Percentiles rank a stretch among this genome's conserved stretches.
phyloP scores from a whole-genome alignment of 2,113 vertebrate species.

The Alethe castanea region DNA sequence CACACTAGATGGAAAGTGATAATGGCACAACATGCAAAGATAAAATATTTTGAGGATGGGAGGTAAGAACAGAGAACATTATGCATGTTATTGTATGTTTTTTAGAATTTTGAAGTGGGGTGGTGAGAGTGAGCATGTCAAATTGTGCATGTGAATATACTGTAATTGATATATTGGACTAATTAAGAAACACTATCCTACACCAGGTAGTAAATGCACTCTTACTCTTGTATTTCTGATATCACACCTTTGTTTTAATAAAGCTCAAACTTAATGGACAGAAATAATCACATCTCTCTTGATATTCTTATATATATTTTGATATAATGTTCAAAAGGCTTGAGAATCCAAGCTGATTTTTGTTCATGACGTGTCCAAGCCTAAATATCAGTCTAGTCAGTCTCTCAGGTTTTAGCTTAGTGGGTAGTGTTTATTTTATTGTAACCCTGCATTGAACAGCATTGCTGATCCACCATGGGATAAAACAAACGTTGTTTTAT shows the following conservation, averaged over 20 bases:
- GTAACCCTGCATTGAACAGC: not conserved
- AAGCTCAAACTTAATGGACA: not conserved
- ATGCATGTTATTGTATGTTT: not conserved
- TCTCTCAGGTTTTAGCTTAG: not conserved
- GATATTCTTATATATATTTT: not conserved
- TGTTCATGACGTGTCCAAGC: not conserved
- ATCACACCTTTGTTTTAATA: not conserved
- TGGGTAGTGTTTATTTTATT: not conserved
- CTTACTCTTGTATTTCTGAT: not conserved
- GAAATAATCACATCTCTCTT: not conserved
- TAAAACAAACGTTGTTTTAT: not conserved
- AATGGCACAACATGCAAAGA: not conserved
- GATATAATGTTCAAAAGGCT: not conserved
- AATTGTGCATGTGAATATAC: not conserved
- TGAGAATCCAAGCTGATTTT: not conserved
- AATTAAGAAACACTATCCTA: not conserved
- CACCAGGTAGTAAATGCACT: not conserved
- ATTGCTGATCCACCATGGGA: not conserved
- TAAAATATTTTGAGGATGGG: not conserved
- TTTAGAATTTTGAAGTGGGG: not conserved
- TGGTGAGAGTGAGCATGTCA: not conserved
- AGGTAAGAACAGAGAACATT: not conserved
- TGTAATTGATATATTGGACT: not conserved
- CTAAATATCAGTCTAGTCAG: not conserved
- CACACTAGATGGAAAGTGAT: not conserved